Base-by-base conservation (phyloP, 2,797 vertebrate genomes). In the Pangasius larnaudii region DNA sequence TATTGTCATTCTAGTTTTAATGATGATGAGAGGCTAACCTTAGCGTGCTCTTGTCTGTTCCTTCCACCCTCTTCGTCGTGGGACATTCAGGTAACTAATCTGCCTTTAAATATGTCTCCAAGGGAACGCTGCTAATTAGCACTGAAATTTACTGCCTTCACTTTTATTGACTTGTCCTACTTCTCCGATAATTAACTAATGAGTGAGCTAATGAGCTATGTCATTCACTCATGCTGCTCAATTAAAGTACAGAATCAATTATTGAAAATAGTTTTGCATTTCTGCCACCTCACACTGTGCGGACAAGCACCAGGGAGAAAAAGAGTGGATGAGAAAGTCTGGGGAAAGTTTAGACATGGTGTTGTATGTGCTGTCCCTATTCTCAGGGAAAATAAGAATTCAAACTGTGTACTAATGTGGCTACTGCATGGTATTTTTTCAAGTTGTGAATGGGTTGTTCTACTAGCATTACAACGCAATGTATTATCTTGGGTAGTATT, bases 141-240 rank as follows among this genome's bases (percentile, higher is more conserved):
- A 98, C 97, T 96, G 96, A 97, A 99, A 99, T 99, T 99, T 99
- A 99, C 98, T 97, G 96, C 98, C 98, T 98, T 99, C 97, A 97
- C 96, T 99, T 99, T 99, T 99, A 99, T 99, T 99, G 98, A 99
- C 98, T 99, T 99, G 98, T 99, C 97, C 97, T 98, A 99, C 97
- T 99, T 99, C 97, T 98, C 97, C 96, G 97, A 99, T 99, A 99
- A 99, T 99, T 99, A 99, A 99, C 98, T 99, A 99, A 99, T 98
- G 98, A 98, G 98, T 97, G 98, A 98, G 98, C 97, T 99, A 99
- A 99, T 99, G 98, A 99, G 98, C 98, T 99, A 98, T 98, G 98
- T 98, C 98, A 97, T 98, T 98, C 97, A 98, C 97, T 98, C 97
- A 96, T 97, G 98, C 97, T 97, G 98, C 98, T 99, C 98, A 99